Evolutionary conservation across 2,797 vertebrate genomes (phyloP).

Genomic region (Poecilia velifera): DNA sequence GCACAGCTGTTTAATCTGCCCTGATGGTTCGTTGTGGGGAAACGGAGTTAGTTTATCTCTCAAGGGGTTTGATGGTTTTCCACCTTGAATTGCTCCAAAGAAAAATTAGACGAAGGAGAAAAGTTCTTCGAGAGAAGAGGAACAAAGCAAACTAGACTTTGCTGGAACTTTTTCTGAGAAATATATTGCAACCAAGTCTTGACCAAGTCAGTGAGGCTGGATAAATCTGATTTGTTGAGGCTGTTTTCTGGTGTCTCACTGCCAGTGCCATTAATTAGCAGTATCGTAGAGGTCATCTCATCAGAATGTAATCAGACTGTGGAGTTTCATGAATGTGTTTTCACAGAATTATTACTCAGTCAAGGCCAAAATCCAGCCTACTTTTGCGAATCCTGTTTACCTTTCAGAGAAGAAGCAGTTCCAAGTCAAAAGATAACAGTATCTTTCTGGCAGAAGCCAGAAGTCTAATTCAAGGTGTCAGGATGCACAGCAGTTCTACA

Average conservation of each 20-base stretch:
- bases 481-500: neutral
- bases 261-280: neutral
- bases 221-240: neutral
- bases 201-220: neutral
- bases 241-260: neutral
- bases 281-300: neutral
- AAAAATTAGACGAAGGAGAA: neutral
- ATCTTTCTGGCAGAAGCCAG: neutral
- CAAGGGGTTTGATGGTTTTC: neutral
- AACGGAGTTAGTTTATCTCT: neutral
- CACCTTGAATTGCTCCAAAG: neutral
- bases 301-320: neutral
- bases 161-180: neutral
- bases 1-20: neutral
- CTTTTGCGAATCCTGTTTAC: neutral
- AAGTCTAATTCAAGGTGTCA: neutral
- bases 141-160: neutral
- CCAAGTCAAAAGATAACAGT: neutral
- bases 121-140: neutral
- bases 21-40: neutral
- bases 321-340: neutral
- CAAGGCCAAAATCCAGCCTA: neutral
- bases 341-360: neutral
- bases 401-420: neutral
- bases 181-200: neutral